These are phyloP conservation scores for Argopecten irradians DNA, from an alignment of 1,140 invertebrate species.

Conservation along the genomic window DNA sequence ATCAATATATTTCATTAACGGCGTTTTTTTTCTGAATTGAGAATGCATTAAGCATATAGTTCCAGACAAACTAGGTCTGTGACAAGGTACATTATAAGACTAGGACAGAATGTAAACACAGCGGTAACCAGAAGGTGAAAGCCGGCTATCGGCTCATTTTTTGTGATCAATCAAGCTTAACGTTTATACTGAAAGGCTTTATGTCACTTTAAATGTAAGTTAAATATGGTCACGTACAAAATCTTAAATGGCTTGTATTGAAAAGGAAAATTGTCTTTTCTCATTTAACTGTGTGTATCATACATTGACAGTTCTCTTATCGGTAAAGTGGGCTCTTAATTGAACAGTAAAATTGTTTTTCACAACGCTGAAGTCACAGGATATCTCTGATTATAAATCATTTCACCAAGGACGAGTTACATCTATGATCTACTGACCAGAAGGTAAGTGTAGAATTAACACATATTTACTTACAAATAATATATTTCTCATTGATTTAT, in stretches of 20 bases:
- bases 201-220: constrained; percentile 1
- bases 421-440: background rate
- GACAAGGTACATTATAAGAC: background rate
- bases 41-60: background rate
- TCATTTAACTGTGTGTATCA: background rate
- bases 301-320: background rate
- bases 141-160: background rate
- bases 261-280: background rate
- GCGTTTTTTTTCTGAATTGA: background rate
- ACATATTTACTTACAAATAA: background rate
- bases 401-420: background rate
- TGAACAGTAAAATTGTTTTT: background rate
- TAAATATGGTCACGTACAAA: constrained; percentile 1
- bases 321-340: background rate
- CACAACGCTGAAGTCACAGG: background rate
- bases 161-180: constrained; percentile 1
- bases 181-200: background rate
- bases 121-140: background rate
- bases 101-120: background rate
- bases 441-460: background rate
- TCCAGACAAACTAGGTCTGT: background rate
- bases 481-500: background rate
- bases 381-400: background rate
- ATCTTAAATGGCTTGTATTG: background rate
- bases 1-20: background rate